Evolutionary conservation across 2,888 invertebrate genomes (phyloP), one percentile per base, ranked within the genome.

Genomic region (Elmis aenea): DNA sequence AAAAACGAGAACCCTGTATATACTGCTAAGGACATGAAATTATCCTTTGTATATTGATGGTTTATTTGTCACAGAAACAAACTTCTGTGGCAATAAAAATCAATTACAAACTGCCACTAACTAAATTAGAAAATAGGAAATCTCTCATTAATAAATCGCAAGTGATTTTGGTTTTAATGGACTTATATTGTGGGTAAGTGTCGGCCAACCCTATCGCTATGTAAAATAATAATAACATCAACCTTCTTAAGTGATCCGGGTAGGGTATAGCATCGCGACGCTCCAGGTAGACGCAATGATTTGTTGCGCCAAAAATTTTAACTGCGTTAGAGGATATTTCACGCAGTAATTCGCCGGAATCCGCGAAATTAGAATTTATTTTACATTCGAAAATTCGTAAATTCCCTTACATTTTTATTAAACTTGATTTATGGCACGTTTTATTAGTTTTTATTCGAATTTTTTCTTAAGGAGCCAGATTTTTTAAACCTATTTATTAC

Each of bases 281-380:
- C n/a, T n/a, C n/a, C n/a, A n/a, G n/a, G n/a, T n/a, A n/a, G n/a
- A 32, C 29, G 36, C 43, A 43, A 43, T 46, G 46, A 46, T 46
- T 46, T 46, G 46, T 43, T 42, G 38, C 41, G 42, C 41, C 33
- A 35, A 41, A 35, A 50, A 52, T 48, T 50, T 51, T 48, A 46
- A 53, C 52, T 45, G 51, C 46, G 48, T 51, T 47, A 50, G 57
- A 55, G 57, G 58, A 59, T 57, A 59, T 57, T 55, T 50, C 46
- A 37, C 38, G 54, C 50, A 45, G 50, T 58, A 57, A 55, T 56
- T 60, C 56, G 56, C 55, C 50, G 48, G 48, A 48, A 54, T 49
- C 48, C 48, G 48, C 46, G 46, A 56, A 58, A 58, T 59, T 59
- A 57, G 55, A 55, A 58, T 59, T 58, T 58, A 58, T 59, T 55